Conservation (phyloP, 1,140 invertebrate species). For the Asobara japonica region DNA sequence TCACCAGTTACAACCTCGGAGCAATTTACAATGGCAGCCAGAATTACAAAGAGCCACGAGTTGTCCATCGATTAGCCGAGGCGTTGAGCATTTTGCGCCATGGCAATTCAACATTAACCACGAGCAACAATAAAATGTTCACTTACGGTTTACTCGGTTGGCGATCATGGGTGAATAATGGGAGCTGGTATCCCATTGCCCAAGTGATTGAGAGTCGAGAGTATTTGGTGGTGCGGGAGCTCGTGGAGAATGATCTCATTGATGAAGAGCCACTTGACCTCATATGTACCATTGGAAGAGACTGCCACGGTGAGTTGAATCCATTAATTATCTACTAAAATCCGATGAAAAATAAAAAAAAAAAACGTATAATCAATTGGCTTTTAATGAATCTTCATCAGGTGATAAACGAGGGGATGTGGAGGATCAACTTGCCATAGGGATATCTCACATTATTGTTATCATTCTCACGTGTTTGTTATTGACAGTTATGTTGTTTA, state of each 20-base stretch:
- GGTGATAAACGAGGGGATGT: conserved; percentile 34
- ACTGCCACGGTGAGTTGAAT: conserved; percentile 45
- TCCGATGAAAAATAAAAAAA: too few relatives aligned
- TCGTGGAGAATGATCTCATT: conserved; percentile 47
- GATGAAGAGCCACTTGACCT: conserved; percentile 50
- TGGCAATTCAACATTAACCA: conserved; percentile 58
- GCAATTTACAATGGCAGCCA: conserved; percentile 56
- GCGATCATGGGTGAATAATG: conserved; percentile 10
- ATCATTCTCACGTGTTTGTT: conserved; percentile 57
- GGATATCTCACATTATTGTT: conserved; percentile 58
- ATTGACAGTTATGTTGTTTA: conserved; percentile 51
- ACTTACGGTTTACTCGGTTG: conserved; percentile 56
- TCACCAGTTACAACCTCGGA: conserved; percentile 54
- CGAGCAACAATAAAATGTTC: conserved; percentile 61
- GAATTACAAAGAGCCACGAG: conserved; percentile 46
- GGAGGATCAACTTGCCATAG: conserved; percentile 48
- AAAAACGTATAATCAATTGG: neutral
- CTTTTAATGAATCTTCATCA: neutral
- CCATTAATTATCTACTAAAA: too few relatives aligned
- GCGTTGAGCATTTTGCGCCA: conserved; percentile 54
- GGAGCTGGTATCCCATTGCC: conserved; percentile 56
- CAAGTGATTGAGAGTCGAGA: conserved; percentile 49
- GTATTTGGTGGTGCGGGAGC: conserved; percentile 49
- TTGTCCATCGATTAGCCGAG: conserved; percentile 56
- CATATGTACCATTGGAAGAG: conserved; percentile 51